Conservation (phyloP, 2,797 vertebrate genomes). For the Cuniculus paca region DNA sequence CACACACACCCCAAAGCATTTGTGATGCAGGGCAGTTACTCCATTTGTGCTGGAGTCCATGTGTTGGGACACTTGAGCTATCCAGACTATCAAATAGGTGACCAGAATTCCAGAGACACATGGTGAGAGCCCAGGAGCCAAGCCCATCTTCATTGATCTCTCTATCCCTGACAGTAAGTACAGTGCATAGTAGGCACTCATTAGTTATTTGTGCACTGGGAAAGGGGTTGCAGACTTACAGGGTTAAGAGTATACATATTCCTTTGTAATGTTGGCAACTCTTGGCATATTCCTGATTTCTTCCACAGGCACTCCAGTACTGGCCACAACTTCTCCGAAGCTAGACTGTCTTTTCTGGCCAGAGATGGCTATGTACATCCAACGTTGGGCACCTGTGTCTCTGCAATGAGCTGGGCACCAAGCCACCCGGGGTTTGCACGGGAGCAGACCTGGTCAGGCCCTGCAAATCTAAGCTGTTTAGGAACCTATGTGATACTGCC, state of each 20-base stretch:
- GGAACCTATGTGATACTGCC: too few relatives aligned
- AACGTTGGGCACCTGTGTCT: too few relatives aligned
- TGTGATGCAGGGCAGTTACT: neutral
- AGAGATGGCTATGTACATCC: too few relatives aligned
- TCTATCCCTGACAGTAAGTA: neutral
- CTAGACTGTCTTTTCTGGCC: too few relatives aligned
- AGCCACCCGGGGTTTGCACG: too few relatives aligned
- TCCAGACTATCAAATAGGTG: neutral
- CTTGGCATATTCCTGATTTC: too few relatives aligned
- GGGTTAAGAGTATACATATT: neutral
- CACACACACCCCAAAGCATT: neutral
- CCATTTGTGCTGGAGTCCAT: neutral
- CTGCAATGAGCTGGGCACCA: too few relatives aligned
- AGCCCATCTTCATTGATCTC: too few relatives aligned
- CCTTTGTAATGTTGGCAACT: neutral
- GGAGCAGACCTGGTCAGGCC: too few relatives aligned
- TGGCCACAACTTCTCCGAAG: too few relatives aligned
- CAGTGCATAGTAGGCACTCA: neutral
- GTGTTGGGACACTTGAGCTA: neutral
- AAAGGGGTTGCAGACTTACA: neutral
- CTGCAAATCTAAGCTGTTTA: too few relatives aligned
- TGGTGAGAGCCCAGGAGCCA: neutral
- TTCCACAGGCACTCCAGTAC: too few relatives aligned
- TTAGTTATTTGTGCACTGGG: neutral
- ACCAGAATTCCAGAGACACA: neutral